Evolutionary conservation across 2,113 vertebrate genomes (phyloP).

Genomic region (Pluvianellus socialis): DNA sequence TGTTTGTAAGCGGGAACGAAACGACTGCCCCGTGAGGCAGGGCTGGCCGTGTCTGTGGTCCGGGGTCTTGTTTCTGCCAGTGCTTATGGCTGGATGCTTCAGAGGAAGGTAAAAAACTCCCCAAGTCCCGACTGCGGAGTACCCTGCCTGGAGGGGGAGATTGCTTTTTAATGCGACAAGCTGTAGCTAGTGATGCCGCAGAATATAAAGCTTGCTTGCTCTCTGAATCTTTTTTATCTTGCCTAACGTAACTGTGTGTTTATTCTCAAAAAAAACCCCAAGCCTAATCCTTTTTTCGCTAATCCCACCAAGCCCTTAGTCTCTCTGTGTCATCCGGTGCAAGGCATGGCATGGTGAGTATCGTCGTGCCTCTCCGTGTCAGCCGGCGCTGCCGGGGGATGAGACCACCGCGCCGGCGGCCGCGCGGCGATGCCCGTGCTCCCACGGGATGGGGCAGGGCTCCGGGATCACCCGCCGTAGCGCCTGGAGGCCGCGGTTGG

Average conservation of each 20-base stretch:
- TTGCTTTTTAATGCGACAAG: not conserved
- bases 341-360: not conserved
- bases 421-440: not conserved
- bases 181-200: not conserved
- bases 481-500: not conserved
- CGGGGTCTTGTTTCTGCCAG: constrained; percentile 21
- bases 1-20: not conserved
- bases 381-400: not conserved
- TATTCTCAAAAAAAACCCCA: not conserved
- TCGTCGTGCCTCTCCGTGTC: not conserved
- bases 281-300: not conserved
- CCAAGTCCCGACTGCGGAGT: not conserved
- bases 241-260: not conserved
- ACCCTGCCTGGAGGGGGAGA: not conserved
- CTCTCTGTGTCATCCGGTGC: not conserved
- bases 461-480: not conserved
- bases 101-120: constrained; percentile 58
- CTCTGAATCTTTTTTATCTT: not conserved
- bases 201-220: not conserved
- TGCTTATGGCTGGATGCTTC: constrained; percentile 53
- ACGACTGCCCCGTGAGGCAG: not conserved
- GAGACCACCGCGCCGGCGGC: not conserved
- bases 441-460: not conserved
- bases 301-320: not conserved
- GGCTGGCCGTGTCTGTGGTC: not conserved